Conservation (phyloP, 1,140 invertebrate genomes). For the Drosophila murphyi region DNA sequence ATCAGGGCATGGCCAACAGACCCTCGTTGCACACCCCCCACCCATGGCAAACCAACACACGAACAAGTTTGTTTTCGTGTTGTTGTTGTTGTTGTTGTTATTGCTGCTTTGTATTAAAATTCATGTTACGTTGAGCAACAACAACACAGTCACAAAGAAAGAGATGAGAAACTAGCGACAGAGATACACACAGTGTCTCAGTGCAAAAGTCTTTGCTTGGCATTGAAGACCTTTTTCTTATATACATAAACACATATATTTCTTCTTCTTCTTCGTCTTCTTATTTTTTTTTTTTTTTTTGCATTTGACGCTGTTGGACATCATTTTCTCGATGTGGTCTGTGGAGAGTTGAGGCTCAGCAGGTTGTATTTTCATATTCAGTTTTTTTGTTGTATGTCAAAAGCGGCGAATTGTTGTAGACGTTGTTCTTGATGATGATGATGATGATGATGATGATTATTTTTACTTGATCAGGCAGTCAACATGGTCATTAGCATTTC, state of each 20-base stretch:
- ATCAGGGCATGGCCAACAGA: constrained; percentile 32
- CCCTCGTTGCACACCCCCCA: constrained; percentile 13
- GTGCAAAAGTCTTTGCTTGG: constrained; percentile 16
- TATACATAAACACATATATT: background rate
- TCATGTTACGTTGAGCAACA: constrained; percentile 53
- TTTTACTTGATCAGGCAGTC: constrained; percentile 36
- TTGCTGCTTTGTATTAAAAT: constrained; percentile 49
- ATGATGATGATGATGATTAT: background rate
- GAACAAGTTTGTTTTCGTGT: constrained; percentile 32
- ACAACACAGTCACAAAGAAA: constrained; percentile 4
- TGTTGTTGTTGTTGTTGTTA: constrained; percentile 9
- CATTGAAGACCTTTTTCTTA: constrained; percentile 22
- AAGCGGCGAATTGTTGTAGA: constrained; percentile 19
- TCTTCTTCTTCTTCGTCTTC: constrained; percentile 1
- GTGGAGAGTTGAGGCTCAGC: constrained; percentile 13
- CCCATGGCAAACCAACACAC: constrained; percentile 9
- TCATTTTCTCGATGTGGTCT: constrained; percentile 10
- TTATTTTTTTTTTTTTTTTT: constrained; percentile 1
- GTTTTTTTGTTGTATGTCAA: constrained; percentile 12
- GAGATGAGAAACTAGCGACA: background rate
- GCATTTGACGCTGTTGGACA: background rate
- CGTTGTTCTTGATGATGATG: constrained; percentile 7
- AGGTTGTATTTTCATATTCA: constrained; percentile 12
- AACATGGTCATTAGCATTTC: constrained; percentile 49
- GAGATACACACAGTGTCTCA: background rate